A percentile compares a stretch with the other conserved stretches of the same genome.
Evolutionary conservation across 2,113 vertebrate species (phyloP).

Genomic region (Pygoscelis adeliae): DNA sequence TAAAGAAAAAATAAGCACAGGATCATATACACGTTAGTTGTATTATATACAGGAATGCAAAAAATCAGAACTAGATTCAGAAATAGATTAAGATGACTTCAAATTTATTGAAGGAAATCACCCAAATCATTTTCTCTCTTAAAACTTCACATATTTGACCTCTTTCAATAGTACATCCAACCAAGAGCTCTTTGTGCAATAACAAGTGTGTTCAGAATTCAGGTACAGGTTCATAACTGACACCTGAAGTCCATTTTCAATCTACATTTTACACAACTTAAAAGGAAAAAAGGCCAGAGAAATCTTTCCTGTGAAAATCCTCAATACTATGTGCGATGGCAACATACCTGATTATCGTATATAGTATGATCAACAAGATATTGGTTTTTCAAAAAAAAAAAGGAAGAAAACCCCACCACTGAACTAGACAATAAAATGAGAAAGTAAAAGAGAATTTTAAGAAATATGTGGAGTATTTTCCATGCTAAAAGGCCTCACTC

Average conservation of each 20-base stretch:
- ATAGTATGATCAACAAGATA: not conserved
- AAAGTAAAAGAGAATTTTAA: not conserved
- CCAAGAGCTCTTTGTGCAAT: not conserved
- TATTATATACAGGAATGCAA: not conserved
- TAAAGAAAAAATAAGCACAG: not conserved
- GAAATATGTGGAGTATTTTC: not conserved
- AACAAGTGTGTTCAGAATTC: not conserved
- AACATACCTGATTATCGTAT: not conserved
- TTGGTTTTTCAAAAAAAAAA: not conserved
- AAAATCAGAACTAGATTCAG: not conserved
- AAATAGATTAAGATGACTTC: not conserved
- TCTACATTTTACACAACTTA: not conserved
- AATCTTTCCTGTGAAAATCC: not conserved
- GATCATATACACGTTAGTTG: not conserved
- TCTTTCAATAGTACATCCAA: not conserved
- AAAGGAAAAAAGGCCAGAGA: not conserved
- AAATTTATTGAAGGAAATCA: not conserved
- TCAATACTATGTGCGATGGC: fast-evolving
- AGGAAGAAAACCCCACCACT: not conserved
- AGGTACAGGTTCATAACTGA: not conserved
- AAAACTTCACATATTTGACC: not conserved
- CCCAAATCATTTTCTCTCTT: not conserved
- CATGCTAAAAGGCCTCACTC: not conserved
- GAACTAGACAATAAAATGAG: not conserved
- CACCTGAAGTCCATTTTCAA: not conserved